Evolutionary conservation across 1,140 invertebrate genomes (phyloP).

Genomic region (Agraylea sexmaculata): DNA sequence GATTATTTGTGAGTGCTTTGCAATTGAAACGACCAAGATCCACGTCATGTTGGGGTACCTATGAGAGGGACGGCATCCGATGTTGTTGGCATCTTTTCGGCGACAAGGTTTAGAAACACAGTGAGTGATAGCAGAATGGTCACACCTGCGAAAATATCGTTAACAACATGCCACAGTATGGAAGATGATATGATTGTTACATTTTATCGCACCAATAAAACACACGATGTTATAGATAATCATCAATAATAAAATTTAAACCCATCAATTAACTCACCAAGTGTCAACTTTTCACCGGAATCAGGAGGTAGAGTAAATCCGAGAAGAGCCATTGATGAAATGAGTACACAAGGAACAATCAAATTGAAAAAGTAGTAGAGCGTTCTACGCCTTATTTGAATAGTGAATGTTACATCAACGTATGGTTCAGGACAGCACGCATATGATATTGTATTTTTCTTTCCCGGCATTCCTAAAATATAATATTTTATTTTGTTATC

Average conservation of each 20-base stretch:
- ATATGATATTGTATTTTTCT: slow-evolving; percentile 71
- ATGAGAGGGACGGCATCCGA: slow-evolving; percentile 73
- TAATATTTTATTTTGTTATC: no score
- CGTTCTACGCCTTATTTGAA: slow-evolving; percentile 90
- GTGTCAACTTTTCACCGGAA: slow-evolving; percentile 95
- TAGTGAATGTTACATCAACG: slow-evolving; percentile 94
- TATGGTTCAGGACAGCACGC: slow-evolving; percentile 86
- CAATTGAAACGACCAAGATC: no score
- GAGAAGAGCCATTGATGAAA: slow-evolving; percentile 94
- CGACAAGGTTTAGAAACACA: slow-evolving; percentile 92
- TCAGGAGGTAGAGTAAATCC: slow-evolving; percentile 97
- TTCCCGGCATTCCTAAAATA: slow-evolving; percentile 66
- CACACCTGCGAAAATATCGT: slow-evolving; percentile 59
- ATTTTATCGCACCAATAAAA: no score
- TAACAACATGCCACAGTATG: slow-evolving; percentile 6
- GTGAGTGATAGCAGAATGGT: slow-evolving; percentile 97
- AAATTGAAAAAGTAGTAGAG: slow-evolving; percentile 99
- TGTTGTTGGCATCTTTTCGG: slow-evolving; percentile 83
- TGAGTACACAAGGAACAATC: slow-evolving; percentile 96
- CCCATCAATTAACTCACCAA: slow-evolving; percentile 57
- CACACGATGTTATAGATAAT: slow-evolving; percentile 5
- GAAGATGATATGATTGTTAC: no score
- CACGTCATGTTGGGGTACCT: slow-evolving; percentile 37
- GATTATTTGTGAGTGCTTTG: slow-evolving; percentile 12
- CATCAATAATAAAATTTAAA: slow-evolving; percentile 9